Evolutionary conservation across 2,797 vertebrate species (phyloP).

Genomic region (Silurus aristotelis): DNA sequence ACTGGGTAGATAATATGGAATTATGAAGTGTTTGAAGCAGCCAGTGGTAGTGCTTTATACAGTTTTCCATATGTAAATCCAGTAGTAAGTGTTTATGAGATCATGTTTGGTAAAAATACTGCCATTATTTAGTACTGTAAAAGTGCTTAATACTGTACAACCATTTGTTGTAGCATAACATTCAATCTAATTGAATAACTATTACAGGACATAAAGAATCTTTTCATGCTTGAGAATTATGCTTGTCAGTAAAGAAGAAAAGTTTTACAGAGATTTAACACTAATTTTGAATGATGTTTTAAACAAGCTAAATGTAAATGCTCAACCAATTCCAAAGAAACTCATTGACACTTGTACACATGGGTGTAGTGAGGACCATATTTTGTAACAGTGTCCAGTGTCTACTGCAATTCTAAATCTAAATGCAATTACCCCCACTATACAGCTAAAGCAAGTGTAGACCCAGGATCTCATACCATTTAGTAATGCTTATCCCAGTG

Average conservation of each 20-base stretch:
- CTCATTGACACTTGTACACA: not conserved
- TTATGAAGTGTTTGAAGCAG: not conserved
- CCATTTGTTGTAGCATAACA: not conserved
- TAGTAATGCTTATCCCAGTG: not conserved
- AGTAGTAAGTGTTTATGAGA: not conserved
- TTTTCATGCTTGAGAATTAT: slow-evolving; percentile 21
- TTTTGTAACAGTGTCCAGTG: not conserved
- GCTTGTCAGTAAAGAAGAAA: not conserved
- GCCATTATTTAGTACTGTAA: too few species aligned
- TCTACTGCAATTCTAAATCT: not conserved
- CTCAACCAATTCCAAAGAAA: not conserved
- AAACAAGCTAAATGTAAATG: not conserved
- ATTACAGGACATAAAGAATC: slow-evolving; percentile 24
- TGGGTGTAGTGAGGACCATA: not conserved
- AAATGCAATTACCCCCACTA: not conserved
- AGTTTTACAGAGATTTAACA: not conserved
- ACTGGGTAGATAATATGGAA: not conserved
- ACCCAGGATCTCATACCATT: not conserved
- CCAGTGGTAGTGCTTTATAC: not conserved
- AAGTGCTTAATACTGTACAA: too few species aligned
- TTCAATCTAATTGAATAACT: not conserved
- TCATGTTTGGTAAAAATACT: not conserved
- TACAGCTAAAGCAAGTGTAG: not conserved
- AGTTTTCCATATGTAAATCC: not conserved
- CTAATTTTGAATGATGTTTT: not conserved